Base-by-base conservation (phyloP, 2,797 vertebrate genomes). In the Acanthurus lineatus region DNA sequence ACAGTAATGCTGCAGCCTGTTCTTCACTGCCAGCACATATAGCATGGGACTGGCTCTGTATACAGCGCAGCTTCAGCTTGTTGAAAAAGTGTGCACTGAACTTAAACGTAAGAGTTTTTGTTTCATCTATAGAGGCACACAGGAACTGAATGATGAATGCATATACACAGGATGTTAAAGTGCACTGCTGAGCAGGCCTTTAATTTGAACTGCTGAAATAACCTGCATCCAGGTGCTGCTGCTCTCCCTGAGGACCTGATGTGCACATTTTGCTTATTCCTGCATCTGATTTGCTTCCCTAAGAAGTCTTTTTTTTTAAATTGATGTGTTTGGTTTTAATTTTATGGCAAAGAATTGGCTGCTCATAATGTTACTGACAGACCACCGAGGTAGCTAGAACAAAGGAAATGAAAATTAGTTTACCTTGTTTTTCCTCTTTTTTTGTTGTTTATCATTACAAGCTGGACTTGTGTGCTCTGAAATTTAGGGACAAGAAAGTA, bases 21-120 rank as follows among this genome's bases (percentile, higher is more conserved):
- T 74, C 61, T 59, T 84, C 73, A 83, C 85, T 52, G 52, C 66
- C 65, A 76, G 74, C 73, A 66, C 71, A 38, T 22, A 48, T 44
- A 67, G 90, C 92, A 93, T 91, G 88, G 70, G 42, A 62, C 62
- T 77, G 64, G 25, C 73, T 71, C 53, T 83, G 60, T 48, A 77
- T 71, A 53, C 49, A 20, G 69, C 51, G 54, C 75, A 51, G 65
- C 71, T 76, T 48, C 44, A 48, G 75, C 76, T 76, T 22, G 40
- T 62, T 80, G 63, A 53, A 57, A 58, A 16, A 58, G 32, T 72
- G 60, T 73, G 74, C 61, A 47, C 48, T 65, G 44, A 57, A 28
- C 44, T 25, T 54, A 54, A 74, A 32, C 28, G 28, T 32, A 5
- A 74, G 42, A 44, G 73, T 47, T 22, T 0, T 49, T 45, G n/a